Evolutionary conservation across 2,113 vertebrate species (phyloP).

Genomic region (Heterotilapia buettikoferi): DNA sequence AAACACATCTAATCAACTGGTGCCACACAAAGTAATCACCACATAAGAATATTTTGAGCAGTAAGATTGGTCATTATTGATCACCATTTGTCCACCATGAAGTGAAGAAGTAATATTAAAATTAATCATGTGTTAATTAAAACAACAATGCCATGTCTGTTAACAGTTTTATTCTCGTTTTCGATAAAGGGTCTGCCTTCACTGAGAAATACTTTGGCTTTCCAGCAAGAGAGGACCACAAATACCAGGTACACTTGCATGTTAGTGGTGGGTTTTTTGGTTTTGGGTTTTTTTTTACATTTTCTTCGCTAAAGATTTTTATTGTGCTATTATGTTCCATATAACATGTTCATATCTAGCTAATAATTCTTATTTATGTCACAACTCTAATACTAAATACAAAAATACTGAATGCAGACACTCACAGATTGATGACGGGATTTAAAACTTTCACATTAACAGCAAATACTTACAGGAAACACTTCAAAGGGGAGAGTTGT

Average conservation of each 20-base stretch:
- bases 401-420: background rate
- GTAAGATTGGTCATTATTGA: background rate
- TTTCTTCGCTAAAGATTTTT: background rate
- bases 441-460: background rate
- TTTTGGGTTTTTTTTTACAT: background rate
- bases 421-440: background rate
- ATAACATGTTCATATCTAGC: background rate
- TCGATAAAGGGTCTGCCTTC: conserved; percentile 53
- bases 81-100: background rate
- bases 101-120: background rate
- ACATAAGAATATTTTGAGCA: background rate
- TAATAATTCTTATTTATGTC: background rate
- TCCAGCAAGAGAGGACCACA: conserved; percentile 27
- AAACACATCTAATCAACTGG: background rate
- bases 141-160: background rate
- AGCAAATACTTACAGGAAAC: background rate
- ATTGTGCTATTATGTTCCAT: background rate
- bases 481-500: background rate
- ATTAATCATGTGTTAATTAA: background rate
- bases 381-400: background rate
- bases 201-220: conserved; percentile 67
- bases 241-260: conserved; percentile 50
- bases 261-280: background rate
- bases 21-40: background rate
- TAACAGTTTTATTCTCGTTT: background rate